Base-by-base conservation (phyloP, 2,888 invertebrate genomes). In the Octonoba sinensis region DNA sequence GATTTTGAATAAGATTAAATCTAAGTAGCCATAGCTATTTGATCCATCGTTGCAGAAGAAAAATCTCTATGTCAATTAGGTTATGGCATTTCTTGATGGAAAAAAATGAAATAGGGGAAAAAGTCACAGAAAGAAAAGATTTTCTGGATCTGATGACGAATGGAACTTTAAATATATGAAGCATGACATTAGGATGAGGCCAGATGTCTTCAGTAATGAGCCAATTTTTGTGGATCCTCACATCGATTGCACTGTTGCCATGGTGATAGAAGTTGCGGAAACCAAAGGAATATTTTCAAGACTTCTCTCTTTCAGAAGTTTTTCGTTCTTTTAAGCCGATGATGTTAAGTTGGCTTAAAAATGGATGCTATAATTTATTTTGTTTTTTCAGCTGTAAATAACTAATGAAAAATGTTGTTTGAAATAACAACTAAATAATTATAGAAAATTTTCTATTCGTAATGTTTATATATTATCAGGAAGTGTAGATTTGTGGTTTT, bases 181-280 rank as follows among this genome's bases (percentile, higher is more conserved):
- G 73, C 81, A 81, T 69, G 81, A 74, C 69, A 69, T 74, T 69
- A 74, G 20, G 60, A 81, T 69, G 59, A 44, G 73, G 47, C 81
- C 73, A 73, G 81, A 73, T 81, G 73, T 81, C 74, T 81, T 49
- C 69, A 18, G 72, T 81, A 81, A 81, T 81, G 81, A 81, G 81
- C 62, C 81, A 74, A 69, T 81, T 81, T 81, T 81, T 81, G 46
- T 51, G 62, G 36, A 57, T 18, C 56, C 46, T 62, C 59, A 62
- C 46, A 81, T 81, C 81, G 81, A 81, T 79, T 79, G 79, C 44
- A n/a, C 16, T 54, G 81, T 81, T 69, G 47, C 73, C 73, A 81
- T 81, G 60, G 74, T 12, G 62, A 81, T 67, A 20, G 36, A 18
- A 70, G 56, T 60, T 66, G 20, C 60, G 47, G 57, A 56, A 67